Percentiles rank a stretch among this genome's conserved stretches.
Conservation (phyloP, 2,797 vertebrate species). For the Eleutherodactylus coqui region DNA sequence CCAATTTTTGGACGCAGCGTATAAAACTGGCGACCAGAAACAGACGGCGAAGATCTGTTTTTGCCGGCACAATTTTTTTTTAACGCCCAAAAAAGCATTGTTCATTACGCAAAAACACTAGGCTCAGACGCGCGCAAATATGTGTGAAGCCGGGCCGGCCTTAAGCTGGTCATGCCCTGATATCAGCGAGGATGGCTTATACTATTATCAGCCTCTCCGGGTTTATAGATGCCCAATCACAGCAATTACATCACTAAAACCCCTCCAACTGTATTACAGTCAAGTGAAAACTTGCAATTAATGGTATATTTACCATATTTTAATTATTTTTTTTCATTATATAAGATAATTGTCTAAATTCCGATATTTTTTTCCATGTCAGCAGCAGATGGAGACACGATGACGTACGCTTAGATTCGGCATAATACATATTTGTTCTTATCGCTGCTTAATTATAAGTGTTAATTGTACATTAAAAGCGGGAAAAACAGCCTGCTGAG, state of each 20-base stretch:
- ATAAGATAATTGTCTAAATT: not conserved
- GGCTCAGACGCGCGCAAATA: too few species aligned
- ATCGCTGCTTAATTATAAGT: not conserved
- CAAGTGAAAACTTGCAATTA: not conserved
- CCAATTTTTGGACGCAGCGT: too few species aligned
- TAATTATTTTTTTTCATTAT: not conserved
- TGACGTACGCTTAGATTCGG: not conserved
- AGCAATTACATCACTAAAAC: not conserved
- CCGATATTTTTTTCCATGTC: not conserved
- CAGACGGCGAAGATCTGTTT: too few species aligned
- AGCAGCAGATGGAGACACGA: constrained; percentile 2
- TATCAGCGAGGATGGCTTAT: not conserved
- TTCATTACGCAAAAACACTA: too few species aligned
- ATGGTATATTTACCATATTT: not conserved
- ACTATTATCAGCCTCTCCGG: not conserved
- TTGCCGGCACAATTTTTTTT: too few species aligned
- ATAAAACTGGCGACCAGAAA: too few species aligned
- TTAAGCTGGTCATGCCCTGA: too few species aligned
- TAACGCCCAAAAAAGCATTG: too few species aligned
- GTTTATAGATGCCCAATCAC: not conserved
- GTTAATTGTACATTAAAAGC: not conserved
- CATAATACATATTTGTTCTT: not conserved
- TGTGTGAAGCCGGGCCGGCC: too few species aligned
- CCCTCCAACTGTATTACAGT: not conserved
- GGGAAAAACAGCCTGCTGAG: not conserved